phyloP scores from a whole-genome alignment of 1,140 invertebrate species.

The Eumeta japonica region DNA sequence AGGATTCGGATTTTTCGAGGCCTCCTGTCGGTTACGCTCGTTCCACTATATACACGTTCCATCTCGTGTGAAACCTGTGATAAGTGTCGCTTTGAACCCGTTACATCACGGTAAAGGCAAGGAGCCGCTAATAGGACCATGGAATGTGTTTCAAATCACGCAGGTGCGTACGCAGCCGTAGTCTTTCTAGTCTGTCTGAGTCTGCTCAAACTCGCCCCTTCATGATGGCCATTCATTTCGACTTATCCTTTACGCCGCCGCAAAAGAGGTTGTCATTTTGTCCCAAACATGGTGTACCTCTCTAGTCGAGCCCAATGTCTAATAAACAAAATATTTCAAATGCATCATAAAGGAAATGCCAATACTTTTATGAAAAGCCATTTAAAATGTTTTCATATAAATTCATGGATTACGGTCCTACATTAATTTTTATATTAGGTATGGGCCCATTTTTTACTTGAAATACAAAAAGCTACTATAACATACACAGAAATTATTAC shows the following conservation, averaged over 20 bases:
- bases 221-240: constrained; percentile 58
- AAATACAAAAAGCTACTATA: too few species aligned
- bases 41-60: constrained; percentile 44
- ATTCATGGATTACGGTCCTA: too few species aligned
- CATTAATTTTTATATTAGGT: too few species aligned
- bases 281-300: too few species aligned
- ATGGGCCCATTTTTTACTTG: too few species aligned
- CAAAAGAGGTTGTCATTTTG: constrained; percentile 54
- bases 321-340: not conserved
- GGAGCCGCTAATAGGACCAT: constrained; percentile 43
- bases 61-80: constrained; percentile 41
- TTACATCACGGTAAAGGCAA: constrained; percentile 52
- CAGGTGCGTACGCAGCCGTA: constrained; percentile 89
- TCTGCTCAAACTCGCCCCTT: constrained; percentile 68
- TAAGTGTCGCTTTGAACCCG: constrained; percentile 46
- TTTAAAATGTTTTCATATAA: too few species aligned
- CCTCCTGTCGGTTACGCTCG: constrained; percentile 38
- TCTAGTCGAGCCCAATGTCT: constrained; percentile 7
- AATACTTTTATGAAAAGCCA: too few species aligned
- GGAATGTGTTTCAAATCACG: constrained; percentile 66
- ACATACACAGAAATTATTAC: too few species aligned
- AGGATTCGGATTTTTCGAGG: constrained; percentile 53
- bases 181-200: constrained; percentile 77
- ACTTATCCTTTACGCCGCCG: constrained; percentile 57
- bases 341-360: not conserved